Evolutionary conservation across 1,140 invertebrate genomes (phyloP).

Genomic region (Dreissena rostriformis): DNA sequence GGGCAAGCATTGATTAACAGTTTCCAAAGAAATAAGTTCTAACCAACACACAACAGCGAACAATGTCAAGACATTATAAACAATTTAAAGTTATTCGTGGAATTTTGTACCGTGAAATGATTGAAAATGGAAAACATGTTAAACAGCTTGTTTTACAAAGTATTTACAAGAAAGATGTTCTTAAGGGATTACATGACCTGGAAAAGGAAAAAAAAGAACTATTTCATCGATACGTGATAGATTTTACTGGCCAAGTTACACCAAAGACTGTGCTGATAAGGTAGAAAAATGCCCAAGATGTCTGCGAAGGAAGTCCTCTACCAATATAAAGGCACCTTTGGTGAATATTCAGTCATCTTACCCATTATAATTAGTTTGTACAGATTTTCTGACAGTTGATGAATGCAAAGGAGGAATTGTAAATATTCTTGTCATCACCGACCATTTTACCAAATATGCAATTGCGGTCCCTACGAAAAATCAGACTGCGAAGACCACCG

Average conservation of each 20-base stretch:
- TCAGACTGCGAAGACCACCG: constrained; percentile 15
- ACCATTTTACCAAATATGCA: not conserved
- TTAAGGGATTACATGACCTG: constrained; percentile 26
- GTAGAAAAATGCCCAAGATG: constrained; percentile 11
- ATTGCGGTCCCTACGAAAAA: not conserved
- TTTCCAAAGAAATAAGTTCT: not conserved
- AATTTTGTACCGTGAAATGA: constrained; percentile 29
- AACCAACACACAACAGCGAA: no score
- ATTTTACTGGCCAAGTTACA: constrained; percentile 13
- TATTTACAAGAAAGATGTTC: not conserved
- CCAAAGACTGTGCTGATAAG: not conserved
- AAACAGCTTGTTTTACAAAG: constrained; percentile 18
- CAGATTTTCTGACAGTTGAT: constrained; percentile 40
- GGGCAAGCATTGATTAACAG: no score
- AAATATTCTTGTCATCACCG: constrained; percentile 12
- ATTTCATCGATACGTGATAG: not conserved
- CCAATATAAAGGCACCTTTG: constrained; percentile 16
- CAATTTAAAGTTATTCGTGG: constrained; percentile 36
- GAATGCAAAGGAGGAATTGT: constrained; percentile 19
- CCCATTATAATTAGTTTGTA: not conserved
- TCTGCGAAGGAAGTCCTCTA: constrained; percentile 12
- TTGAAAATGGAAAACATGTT: not conserved
- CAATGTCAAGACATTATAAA: constrained; percentile 6
- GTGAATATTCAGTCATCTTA: constrained; percentile 27
- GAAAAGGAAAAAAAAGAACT: not conserved